Conservation (phyloP, 2,888 invertebrate species). For the Macaria liturata region DNA sequence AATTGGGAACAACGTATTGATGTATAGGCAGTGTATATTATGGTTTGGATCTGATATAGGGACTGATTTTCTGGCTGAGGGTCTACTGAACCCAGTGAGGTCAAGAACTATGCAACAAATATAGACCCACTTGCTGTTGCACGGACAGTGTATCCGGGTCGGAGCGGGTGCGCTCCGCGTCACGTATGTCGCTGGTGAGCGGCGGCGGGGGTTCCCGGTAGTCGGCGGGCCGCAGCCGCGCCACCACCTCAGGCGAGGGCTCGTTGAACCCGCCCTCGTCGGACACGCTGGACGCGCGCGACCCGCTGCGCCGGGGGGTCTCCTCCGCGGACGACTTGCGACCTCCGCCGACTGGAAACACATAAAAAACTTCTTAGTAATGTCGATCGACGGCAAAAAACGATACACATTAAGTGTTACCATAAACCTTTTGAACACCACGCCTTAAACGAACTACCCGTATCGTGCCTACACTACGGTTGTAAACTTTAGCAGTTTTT, state of each 20-base stretch:
- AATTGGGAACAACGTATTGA: too few relatives aligned
- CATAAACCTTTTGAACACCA: too few relatives aligned
- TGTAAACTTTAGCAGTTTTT: too few relatives aligned
- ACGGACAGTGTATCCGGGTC: conserved; percentile 77
- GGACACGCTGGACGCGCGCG: conserved; percentile 86
- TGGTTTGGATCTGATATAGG: too few relatives aligned
- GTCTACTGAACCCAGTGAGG: too few relatives aligned
- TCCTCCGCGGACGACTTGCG: conserved; percentile 81
- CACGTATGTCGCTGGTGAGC: conserved; percentile 63
- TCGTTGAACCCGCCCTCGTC: conserved; percentile 90
- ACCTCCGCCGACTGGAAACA: conserved; percentile 69
- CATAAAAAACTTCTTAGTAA: not conserved
- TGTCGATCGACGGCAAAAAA: not conserved
- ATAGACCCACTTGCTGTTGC: conserved; percentile 66
- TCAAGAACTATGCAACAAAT: too few relatives aligned
- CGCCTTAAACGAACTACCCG: too few relatives aligned
- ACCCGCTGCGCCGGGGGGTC: conserved; percentile 84
- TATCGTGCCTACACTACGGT: too few relatives aligned
- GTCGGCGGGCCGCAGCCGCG: conserved; percentile 78
- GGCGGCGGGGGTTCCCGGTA: conserved; percentile 66
- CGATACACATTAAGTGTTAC: too few relatives aligned
- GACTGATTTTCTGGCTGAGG: too few relatives aligned
- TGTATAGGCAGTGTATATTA: too few relatives aligned
- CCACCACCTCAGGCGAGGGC: conserved; percentile 87
- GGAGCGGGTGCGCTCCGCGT: conserved; percentile 67